Evolutionary conservation across 2,797 vertebrate genomes (phyloP).

Genomic region (Calcarius lapponicus): DNA sequence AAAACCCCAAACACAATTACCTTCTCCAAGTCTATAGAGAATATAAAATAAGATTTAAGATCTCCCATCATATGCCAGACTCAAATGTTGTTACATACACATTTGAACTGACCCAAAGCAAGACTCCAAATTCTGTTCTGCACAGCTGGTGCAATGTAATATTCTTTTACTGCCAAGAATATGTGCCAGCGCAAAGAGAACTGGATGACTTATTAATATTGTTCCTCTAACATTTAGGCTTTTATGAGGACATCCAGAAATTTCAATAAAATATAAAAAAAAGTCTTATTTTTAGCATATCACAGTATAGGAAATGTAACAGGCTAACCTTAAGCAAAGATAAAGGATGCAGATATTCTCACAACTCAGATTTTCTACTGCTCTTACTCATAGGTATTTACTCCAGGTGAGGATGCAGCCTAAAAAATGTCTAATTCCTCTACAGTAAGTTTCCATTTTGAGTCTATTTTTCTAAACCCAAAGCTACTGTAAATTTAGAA

Average conservation of each 20-base stretch:
- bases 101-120: conserved; percentile 68
- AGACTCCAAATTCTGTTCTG: conserved; percentile 59
- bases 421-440: neutral
- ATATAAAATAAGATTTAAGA: neutral
- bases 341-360: neutral
- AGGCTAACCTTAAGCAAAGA: conserved; percentile 21
- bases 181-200: conserved; percentile 23
- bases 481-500: neutral
- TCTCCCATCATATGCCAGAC: neutral
- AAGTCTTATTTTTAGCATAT: conserved; percentile 55
- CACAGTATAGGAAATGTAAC: neutral
- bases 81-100: conserved; percentile 15
- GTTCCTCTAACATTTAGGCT: conserved; percentile 70
- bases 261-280: conserved; percentile 65
- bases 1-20: neutral
- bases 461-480: neutral
- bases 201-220: conserved; percentile 72
- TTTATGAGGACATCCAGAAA: conserved; percentile 65
- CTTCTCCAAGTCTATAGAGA: neutral
- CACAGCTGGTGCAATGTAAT: conserved; percentile 65
- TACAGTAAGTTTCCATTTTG: neutral
- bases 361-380: neutral
- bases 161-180: conserved; percentile 67
- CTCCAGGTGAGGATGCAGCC: neutral
- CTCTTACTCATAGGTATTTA: neutral